Base-by-base conservation (phyloP, 2,113 vertebrate species). In the Laticauda colubrina region DNA sequence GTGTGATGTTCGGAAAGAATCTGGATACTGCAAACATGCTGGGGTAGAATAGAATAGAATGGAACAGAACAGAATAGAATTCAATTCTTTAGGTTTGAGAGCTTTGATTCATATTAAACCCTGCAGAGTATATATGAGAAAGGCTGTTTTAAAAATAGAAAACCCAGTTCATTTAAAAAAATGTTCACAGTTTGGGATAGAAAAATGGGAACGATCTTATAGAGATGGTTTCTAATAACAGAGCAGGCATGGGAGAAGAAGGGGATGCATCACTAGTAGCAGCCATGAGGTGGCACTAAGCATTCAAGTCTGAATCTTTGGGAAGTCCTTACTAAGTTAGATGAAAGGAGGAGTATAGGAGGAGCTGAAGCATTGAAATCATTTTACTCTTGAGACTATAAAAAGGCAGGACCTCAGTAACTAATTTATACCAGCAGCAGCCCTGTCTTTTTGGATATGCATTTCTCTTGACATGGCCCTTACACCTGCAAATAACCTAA, bases 201-300 rank as follows among this genome's bases (percentile, higher is more conserved):
- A 7, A 12, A 89, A 75, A 64, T 24, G 34, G 43, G 12, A 81
- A 85, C 5, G 3, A 14, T 4, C 34, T 24, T 91, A n/a, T 2
- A 59, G 18, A 21, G 43, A 89, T 34, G 18, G 21, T 88, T 88
- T 51, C 51, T 29, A 69, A 57, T 21, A n/a, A 81, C 34, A 39
- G 6, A 75, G 69, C 34, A 81, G 69, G 15, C 29, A 15, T 10
- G 34, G 51, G n/a, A 51, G 3, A 85, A 18, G 81, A 55, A 26
- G 8, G 64, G 15, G 86, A 18, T 87, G 75, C 69, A 86, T n/a
- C 61, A 48, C 8, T 18, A 69, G 18, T 10, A 45, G 85, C 81
- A 43, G 51, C 97, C 97, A 91, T 96, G 96, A 97, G 97, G 95
- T 97, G 97, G 97, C 95, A 90, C 93, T 95, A 96, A 92, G 94